Conservation (phyloP, 2,888 invertebrate genomes). For the Apodemia mormo region DNA sequence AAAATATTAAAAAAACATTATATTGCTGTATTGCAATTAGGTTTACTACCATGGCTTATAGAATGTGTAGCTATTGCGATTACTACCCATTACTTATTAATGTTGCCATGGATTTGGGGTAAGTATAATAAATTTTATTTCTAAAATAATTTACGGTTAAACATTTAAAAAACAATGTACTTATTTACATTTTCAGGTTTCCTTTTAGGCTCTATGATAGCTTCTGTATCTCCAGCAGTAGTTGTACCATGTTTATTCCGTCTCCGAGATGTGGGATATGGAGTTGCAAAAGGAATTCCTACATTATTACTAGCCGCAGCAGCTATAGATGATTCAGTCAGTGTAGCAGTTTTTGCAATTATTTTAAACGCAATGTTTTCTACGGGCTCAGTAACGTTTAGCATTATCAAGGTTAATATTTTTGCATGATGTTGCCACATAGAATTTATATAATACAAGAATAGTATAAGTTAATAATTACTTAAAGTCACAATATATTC, state of each 20-base stretch:
- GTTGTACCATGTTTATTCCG: slow-evolving; percentile 92
- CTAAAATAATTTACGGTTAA: not conserved
- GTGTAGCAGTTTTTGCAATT: slow-evolving; percentile 93
- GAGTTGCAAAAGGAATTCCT: slow-evolving; percentile 92
- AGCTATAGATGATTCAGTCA: slow-evolving; percentile 94
- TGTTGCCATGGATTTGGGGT: slow-evolving; percentile 90
- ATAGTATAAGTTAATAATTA: too few relatives aligned
- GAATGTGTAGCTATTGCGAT: slow-evolving; percentile 85
- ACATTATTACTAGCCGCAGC: slow-evolving; percentile 93
- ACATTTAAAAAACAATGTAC: not conserved
- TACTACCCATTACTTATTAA: slow-evolving; percentile 84
- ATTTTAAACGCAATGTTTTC: slow-evolving; percentile 90
- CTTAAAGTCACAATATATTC: too few relatives aligned
- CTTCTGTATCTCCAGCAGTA: slow-evolving; percentile 95
- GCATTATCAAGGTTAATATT: slow-evolving; percentile 80
- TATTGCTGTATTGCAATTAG: slow-evolving; percentile 87
- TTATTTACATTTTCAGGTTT: slow-evolving; percentile 62
- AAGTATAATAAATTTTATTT: slow-evolving; percentile 35
- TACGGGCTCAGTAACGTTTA: slow-evolving; percentile 82
- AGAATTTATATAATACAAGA: too few relatives aligned
- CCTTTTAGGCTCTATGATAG: slow-evolving; percentile 88
- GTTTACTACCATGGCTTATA: slow-evolving; percentile 88
- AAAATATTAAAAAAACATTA: slow-evolving; percentile 87
- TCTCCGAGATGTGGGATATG: slow-evolving; percentile 87
- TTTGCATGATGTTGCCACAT: not conserved